Base-by-base conservation (phyloP, 2,113 vertebrate genomes). In the Vicugna pacos region DNA sequence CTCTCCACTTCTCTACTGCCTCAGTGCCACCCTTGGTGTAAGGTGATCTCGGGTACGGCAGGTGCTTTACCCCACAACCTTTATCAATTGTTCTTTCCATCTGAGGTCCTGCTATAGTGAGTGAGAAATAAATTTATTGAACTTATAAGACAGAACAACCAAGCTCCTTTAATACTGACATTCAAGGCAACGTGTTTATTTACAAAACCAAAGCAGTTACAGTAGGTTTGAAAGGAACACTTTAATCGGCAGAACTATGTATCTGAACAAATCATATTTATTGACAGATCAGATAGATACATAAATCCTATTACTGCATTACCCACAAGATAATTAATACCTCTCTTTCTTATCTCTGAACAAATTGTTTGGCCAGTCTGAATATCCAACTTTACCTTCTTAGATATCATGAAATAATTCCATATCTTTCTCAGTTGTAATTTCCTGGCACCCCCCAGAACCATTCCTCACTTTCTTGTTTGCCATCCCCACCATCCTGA, bases 321-420 rank as follows among this genome's bases (percentile, higher is more conserved):
- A 89, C 32, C 19, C 22, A 89, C 9, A 86, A 76, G 22, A 50
- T 17, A 93, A 94, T 82, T 48, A 92, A 54, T 30, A 42, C 13
- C 5, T 60, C 56, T 94, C 32, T n/a, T 76, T 67, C 62, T 88
- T 32, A 72, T 58, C 16, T 50, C 88, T 35, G 46, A 81, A 54
- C 12, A 91, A 67, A 89, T 15, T 42, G 32, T 54, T 2, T 75
- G 32, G 56, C 54, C 42, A 79, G 77, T n/a, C 13, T 30, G 4
- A 73, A 91, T 22, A 81, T n/a, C 75, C 67, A 83, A 97, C 75
- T 97, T 98, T 99, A 99, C 99, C 99, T 99, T 99, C 99, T 98
- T 99, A 99, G 97, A 99, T 99, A 97, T 99, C 99, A 98, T 99
- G 99, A 98, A 99, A 99, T 87, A 99, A 98, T 85, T 99, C 99